A percentile compares a stretch with the other conserved stretches of the same genome.
Evolutionary conservation across 2,113 vertebrate genomes (phyloP).

Genomic region (Turdus rufiventris): DNA sequence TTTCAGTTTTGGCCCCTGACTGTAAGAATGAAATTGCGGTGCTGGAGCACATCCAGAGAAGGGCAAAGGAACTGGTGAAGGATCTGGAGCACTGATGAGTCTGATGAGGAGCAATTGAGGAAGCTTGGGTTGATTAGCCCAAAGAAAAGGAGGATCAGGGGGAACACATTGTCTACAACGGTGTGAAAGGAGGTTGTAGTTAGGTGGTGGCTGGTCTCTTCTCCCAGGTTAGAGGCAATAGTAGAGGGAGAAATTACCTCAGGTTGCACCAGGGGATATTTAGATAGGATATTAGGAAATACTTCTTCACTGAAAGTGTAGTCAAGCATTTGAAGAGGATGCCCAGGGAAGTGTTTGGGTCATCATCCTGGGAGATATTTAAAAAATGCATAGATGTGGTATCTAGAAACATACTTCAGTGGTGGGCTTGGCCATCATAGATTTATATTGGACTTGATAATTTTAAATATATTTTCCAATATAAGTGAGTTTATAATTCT

Average conservation of each 20-base stretch:
- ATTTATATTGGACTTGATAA: not conserved
- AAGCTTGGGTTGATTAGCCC: not conserved
- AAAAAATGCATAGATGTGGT: not conserved
- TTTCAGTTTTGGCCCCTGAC: not conserved
- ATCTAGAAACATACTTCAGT: not conserved
- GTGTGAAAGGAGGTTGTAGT: not conserved
- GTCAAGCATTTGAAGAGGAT: not conserved
- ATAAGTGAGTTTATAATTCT: not conserved
- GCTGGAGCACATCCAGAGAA: not conserved
- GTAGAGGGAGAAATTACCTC: not conserved
- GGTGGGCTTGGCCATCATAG: not conserved
- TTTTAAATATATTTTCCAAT: not conserved
- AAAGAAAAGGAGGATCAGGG: not conserved
- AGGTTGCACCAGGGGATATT: not conserved
- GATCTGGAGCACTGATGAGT: not conserved
- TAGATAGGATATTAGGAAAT: not conserved
- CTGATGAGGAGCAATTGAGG: not conserved
- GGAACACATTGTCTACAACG: not conserved
- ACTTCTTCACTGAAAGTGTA: not conserved
- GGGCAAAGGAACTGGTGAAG: not conserved
- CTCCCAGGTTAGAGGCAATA: not conserved
- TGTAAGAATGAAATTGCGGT: not conserved
- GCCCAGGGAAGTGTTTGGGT: not conserved
- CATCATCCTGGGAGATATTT: not conserved
- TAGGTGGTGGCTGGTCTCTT: not conserved